These are phyloP conservation scores for Toxonevra muliebris DNA, from an alignment of 2,888 invertebrate genomes.

Conservation along the genomic window DNA sequence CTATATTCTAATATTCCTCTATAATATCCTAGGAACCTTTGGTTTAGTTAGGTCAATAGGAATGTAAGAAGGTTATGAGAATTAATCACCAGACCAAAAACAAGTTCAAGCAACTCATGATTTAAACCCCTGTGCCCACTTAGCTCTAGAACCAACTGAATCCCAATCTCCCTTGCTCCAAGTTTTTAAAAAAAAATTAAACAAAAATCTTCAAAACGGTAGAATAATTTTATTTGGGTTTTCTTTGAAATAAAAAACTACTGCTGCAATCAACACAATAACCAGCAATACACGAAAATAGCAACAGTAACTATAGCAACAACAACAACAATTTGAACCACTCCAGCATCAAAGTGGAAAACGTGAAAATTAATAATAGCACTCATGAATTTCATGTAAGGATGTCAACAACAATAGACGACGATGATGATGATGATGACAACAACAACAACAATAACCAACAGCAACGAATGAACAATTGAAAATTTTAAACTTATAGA, in stretches of 20 bases:
- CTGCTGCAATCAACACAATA: not conserved
- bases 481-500: not conserved
- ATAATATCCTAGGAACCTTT: too few relatives aligned
- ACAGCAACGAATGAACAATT: not conserved
- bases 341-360: slow-evolving; percentile 24
- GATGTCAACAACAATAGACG: slow-evolving; percentile 24
- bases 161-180: too few relatives aligned
- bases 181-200: too few relatives aligned
- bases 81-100: too few relatives aligned
- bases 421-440: not conserved
- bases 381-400: slow-evolving; percentile 31
- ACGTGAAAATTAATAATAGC: slow-evolving; percentile 35
- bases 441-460: not conserved
- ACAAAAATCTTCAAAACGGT: too few relatives aligned
- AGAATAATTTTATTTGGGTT: too few relatives aligned
- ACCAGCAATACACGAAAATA: not conserved
- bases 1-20: too few relatives aligned
- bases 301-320: not conserved
- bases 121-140: too few relatives aligned
- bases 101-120: too few relatives aligned
- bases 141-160: too few relatives aligned
- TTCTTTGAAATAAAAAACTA: not conserved
- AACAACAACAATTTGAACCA: slow-evolving; percentile 11
- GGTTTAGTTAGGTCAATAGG: too few relatives aligned
- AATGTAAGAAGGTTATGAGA: too few relatives aligned